A percentile compares a stretch with the other conserved stretches of the same genome.
Evolutionary conservation across 2,888 invertebrate species (phyloP).

Genomic region (Schizaphis graminum): DNA sequence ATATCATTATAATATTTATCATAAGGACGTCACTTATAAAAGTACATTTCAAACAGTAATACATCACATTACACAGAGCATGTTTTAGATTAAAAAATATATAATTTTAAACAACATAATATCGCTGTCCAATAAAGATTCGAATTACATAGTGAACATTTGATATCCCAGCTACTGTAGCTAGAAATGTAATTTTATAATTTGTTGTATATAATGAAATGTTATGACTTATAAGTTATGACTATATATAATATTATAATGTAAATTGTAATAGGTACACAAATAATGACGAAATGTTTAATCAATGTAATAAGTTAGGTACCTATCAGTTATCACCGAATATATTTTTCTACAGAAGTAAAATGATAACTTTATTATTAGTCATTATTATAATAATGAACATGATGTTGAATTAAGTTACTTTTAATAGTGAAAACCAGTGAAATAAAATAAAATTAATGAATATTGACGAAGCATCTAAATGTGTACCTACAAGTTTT

Average conservation of each 20-base stretch:
- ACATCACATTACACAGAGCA: conserved; percentile 4
- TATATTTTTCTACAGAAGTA: background rate
- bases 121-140: background rate
- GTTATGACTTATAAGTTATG: background rate
- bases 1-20: conserved; percentile 6
- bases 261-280: background rate
- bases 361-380: background rate
- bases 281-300: background rate
- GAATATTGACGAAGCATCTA: background rate
- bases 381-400: background rate
- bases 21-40: background rate
- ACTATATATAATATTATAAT: background rate
- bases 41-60: background rate
- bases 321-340: background rate
- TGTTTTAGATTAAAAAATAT: conserved; percentile 7
- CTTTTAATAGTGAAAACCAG: background rate
- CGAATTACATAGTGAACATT: conserved; percentile 2
- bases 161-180: background rate
- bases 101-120: background rate
- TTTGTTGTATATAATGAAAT: background rate
- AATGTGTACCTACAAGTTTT: background rate
- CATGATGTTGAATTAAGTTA: background rate
- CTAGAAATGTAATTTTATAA: background rate
- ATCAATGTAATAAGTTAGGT: background rate
- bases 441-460: background rate